Evolutionary conservation across 2,888 invertebrate genomes (phyloP).

Genomic region (Cheilosia impressa): DNA sequence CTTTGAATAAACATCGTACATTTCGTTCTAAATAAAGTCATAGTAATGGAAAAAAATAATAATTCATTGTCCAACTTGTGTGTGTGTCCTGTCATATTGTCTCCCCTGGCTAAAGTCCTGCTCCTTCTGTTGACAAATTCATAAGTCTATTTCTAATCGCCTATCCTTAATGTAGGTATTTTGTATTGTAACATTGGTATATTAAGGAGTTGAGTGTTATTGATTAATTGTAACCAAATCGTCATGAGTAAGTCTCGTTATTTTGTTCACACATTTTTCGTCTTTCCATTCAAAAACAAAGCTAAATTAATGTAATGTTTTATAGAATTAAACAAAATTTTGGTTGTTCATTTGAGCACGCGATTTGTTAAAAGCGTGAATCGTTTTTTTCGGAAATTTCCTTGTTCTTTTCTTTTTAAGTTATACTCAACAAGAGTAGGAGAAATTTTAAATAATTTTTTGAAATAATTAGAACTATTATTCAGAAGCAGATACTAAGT

Average conservation of each 20-base stretch:
- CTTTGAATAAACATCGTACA: conserved; percentile 17
- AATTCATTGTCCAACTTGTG: not conserved
- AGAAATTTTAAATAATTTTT: too few relatives aligned
- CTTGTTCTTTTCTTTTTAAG: conserved; percentile 15
- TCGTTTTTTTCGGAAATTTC: conserved; percentile 9
- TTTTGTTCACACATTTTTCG: conserved; percentile 53
- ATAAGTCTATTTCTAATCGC: conserved; percentile 10
- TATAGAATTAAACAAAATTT: conserved; percentile 27
- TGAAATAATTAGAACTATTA: conserved; percentile 39
- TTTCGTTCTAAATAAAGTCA: conserved; percentile 26
- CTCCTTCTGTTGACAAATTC: conserved; percentile 15
- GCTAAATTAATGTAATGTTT: conserved; percentile 31
- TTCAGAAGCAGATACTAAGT: conserved; percentile 54
- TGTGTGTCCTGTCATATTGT: not conserved
- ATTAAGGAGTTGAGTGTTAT: conserved; percentile 64
- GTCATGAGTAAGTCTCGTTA: conserved; percentile 44
- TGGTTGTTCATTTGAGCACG: conserved; percentile 14
- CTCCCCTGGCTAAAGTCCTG: not conserved
- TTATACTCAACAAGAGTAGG: conserved; percentile 5
- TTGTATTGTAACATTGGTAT: conserved; percentile 55
- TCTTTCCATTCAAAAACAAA: conserved; percentile 43
- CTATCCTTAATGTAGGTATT: conserved; percentile 13
- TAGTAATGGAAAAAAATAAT: not conserved
- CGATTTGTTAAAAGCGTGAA: conserved; percentile 20
- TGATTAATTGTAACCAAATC: conserved; percentile 74